phyloP scores from a whole-genome alignment of 1,140 invertebrate species.

The Caenorhabditis briggsae region DNA sequence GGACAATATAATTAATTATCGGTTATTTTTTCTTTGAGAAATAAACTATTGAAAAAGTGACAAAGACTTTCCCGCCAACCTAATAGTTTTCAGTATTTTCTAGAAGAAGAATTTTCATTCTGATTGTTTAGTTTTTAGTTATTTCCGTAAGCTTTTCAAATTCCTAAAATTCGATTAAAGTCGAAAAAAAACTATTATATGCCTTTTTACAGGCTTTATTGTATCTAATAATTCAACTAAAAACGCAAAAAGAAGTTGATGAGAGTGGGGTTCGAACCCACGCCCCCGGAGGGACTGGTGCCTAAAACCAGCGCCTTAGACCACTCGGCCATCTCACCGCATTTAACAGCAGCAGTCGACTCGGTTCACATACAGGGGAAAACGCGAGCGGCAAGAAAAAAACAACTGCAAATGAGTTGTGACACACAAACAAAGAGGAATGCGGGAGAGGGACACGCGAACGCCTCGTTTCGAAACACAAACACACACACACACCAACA shows the following conservation, averaged over 20 bases:
- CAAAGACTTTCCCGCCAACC: no score
- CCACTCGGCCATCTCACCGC: slow-evolving; percentile 63
- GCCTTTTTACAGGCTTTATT: no score
- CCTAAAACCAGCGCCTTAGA: slow-evolving; percentile 67
- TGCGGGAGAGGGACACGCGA: neutral
- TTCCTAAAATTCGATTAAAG: no score
- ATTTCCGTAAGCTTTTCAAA: no score
- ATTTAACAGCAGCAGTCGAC: neutral
- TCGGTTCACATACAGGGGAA: neutral
- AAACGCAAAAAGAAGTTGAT: slow-evolving; percentile 20
- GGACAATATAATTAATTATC: no score
- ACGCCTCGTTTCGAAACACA: no score
- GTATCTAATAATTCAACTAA: neutral
- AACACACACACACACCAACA: no score
- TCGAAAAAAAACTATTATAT: neutral
- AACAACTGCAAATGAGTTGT: neutral
- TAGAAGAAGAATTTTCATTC: no score
- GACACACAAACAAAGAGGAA: neutral
- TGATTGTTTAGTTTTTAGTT: no score
- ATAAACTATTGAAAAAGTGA: no score
- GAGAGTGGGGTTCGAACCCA: slow-evolving; percentile 51
- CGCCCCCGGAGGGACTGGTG: slow-evolving; percentile 63
- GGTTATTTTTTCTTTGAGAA: no score
- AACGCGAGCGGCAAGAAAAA: neutral
- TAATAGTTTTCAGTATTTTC: no score